A percentile compares a stretch with the other conserved stretches of the same genome.
Conservation (phyloP, 2,113 vertebrate genomes). For the Apteryx owenii region DNA sequence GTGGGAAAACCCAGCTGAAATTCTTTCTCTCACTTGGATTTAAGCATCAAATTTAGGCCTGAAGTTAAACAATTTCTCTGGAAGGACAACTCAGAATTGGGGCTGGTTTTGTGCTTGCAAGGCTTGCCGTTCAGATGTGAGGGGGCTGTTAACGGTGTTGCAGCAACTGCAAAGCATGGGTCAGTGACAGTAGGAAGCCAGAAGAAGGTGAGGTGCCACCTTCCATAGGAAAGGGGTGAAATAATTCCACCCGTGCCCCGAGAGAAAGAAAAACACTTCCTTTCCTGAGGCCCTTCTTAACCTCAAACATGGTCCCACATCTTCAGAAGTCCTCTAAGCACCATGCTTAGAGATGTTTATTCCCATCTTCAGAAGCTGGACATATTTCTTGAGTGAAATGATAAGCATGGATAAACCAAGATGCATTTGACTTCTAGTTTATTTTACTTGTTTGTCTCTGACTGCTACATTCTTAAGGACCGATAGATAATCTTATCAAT, state of each 20-base stretch:
- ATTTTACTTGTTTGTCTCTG: background rate
- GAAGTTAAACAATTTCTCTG: background rate
- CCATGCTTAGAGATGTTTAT: background rate
- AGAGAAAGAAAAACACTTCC: fast-evolving
- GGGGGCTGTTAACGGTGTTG: background rate
- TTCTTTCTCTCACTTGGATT: background rate
- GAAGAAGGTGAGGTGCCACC: background rate
- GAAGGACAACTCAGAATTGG: background rate
- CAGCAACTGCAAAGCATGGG: fast-evolving
- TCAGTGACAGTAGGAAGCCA: background rate
- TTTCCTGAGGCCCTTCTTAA: background rate
- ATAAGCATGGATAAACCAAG: background rate
- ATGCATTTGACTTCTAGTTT: background rate
- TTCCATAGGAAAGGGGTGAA: background rate
- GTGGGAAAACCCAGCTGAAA: background rate
- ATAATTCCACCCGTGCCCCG: background rate
- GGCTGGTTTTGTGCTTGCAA: background rate
- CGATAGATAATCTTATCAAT: background rate
- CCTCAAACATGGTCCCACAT: background rate
- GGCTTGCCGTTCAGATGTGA: background rate
- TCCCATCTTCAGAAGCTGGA: background rate
- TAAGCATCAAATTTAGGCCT: background rate
- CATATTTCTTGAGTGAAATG: background rate
- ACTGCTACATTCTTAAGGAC: background rate
- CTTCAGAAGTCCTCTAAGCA: background rate